A percentile compares a stretch with the other conserved stretches of the same genome.
These are phyloP conservation scores for Drosophila melanosoma DNA, from an alignment of 2,888 invertebrate species.

Conservation along the genomic window DNA sequence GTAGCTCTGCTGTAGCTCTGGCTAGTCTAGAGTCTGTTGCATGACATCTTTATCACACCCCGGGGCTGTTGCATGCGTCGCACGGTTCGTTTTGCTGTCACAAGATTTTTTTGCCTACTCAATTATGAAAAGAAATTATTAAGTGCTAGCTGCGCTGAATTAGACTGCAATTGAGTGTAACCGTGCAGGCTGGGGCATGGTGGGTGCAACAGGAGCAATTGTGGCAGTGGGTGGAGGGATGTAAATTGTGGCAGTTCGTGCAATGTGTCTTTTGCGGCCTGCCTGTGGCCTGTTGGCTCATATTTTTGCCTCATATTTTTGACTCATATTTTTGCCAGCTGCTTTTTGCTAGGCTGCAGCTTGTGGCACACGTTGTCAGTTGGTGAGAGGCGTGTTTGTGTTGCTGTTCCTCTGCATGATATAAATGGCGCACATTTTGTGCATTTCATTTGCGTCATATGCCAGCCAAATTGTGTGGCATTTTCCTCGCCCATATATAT, in stretches of 20 bases:
- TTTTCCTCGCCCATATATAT: conserved; percentile 48
- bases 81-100: conserved; percentile 36
- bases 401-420: conserved; percentile 53
- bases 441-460: conserved; percentile 81
- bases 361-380: conserved; percentile 44
- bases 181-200: conserved; percentile 28
- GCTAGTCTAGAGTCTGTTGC: conserved; percentile 25
- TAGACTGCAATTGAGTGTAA: conserved; percentile 79
- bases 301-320: conserved; percentile 63
- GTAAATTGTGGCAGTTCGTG: conserved; percentile 47
- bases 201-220: conserved; percentile 3
- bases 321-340: conserved; percentile 56
- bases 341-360: conserved; percentile 43
- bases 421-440: conserved; percentile 80
- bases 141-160: conserved; percentile 80
- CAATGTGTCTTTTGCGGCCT: conserved; percentile 63
- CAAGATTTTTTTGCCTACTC: conserved; percentile 46
- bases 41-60: conserved; percentile 54
- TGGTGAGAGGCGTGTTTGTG: neutral
- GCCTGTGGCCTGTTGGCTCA: conserved; percentile 63
- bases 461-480: conserved; percentile 70
- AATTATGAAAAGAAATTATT: conserved; percentile 81
- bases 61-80: conserved; percentile 24
- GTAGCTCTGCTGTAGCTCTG: conserved; percentile 13
- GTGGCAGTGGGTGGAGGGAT: conserved; percentile 8